phyloP scores from a whole-genome alignment of 2,797 vertebrate species.

The Fistularia tabacaria region DNA sequence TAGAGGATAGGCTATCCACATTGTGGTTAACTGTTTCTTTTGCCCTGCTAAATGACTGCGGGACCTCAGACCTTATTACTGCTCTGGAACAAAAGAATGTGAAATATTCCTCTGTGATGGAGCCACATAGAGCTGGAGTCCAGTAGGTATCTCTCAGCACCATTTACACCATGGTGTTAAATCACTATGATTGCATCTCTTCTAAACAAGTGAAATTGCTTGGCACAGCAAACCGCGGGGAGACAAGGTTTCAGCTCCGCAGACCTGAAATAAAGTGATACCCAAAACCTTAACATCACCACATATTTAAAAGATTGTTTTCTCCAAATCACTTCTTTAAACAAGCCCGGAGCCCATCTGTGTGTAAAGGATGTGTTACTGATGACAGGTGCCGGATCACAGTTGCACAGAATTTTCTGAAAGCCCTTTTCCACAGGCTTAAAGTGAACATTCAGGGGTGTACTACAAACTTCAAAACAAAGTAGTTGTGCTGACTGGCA shows the following conservation, averaged over 20 bases:
- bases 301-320: constrained; percentile 11
- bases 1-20: constrained; percentile 38
- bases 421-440: neutral
- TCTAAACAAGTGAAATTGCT: constrained; percentile 13
- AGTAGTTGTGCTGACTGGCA: constrained; percentile 9
- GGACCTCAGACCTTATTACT: constrained; percentile 32
- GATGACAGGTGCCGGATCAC: constrained; percentile 6
- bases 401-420: neutral
- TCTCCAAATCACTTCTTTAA: constrained; percentile 29
- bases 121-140: constrained; percentile 21
- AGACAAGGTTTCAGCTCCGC: constrained; percentile 7
- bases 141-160: constrained; percentile 17
- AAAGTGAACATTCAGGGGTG: constrained; percentile 12
- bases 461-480: neutral
- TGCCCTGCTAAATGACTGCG: constrained; percentile 33
- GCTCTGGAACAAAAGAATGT: constrained; percentile 27
- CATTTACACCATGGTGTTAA: constrained; percentile 26
- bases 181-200: constrained; percentile 15
- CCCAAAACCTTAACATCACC: constrained; percentile 4
- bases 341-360: constrained; percentile 8
- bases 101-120: constrained; percentile 19
- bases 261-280: constrained; percentile 32
- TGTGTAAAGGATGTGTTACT: constrained; percentile 14
- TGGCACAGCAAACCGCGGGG: no score
- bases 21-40: constrained; percentile 27